Evolutionary conservation across 2,888 invertebrate genomes (phyloP).

Genomic region (Heliconius ethilla): DNA sequence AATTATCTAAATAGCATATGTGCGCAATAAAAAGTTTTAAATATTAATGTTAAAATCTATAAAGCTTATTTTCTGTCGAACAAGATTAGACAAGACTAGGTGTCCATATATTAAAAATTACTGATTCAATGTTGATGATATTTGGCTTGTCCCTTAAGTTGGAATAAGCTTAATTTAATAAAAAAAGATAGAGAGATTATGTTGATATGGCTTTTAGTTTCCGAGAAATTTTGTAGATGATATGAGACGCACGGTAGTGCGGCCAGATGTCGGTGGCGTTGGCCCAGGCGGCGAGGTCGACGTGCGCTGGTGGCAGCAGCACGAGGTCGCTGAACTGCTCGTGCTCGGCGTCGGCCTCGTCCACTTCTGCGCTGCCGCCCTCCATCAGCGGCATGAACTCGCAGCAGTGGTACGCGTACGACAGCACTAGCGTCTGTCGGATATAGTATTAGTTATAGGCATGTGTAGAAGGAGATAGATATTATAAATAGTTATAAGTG

Average conservation of each 20-base stretch:
- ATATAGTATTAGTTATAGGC: not conserved
- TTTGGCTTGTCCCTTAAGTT: too few species aligned
- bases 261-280: constrained; percentile 92
- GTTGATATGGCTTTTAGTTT: too few species aligned
- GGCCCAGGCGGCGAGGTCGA: constrained; percentile 88
- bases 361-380: constrained; percentile 83
- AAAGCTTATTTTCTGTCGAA: too few species aligned
- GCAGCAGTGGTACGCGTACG: constrained; percentile 98
- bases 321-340: constrained; percentile 72
- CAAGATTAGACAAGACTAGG: too few species aligned
- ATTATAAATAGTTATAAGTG: too few species aligned
- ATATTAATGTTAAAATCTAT: too few species aligned
- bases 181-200: not conserved
- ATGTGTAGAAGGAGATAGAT: too few species aligned
- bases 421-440: constrained; percentile 89
- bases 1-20: too few species aligned
- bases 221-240: not conserved
- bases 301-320: constrained; percentile 65
- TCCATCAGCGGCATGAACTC: constrained; percentile 89
- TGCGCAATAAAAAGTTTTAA: too few species aligned
- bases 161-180: not conserved
- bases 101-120: too few species aligned
- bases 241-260: constrained; percentile 84
- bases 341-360: constrained; percentile 58
- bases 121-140: too few species aligned